Evolutionary conservation across 2,797 vertebrate genomes (phyloP), one percentile per base, ranked within the genome.

Genomic region (Hozukius guyotensis): DNA sequence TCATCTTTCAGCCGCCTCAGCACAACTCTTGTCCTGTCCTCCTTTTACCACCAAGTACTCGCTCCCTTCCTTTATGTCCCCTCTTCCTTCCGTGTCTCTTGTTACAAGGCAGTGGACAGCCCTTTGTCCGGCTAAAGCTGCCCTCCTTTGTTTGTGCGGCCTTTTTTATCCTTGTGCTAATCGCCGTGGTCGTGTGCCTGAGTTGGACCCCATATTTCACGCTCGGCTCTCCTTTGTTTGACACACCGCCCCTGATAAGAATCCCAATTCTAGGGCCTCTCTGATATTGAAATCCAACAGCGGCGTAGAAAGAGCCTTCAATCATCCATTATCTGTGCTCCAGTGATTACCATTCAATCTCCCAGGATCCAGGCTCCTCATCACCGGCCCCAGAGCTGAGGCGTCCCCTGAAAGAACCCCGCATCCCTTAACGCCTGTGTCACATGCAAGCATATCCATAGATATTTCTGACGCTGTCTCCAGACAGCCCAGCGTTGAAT

Each of bases 271-370:
- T 92, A 95, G 93, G 90, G 91, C 94, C 94, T 94, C 95, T 96
- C 94, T 96, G 94, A 96, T 96, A 96, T 95, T 96, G 94, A 96
- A 95, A 96, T 96, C 94, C 94, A 94, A 92, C 94, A 91, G 94
- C 94, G 91, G 93, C 76, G 87, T 87, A 91, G 95, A 95, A 95
- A 94, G 94, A 94, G 93, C 94, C 93, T 96, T 96, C 94, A 95
- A 95, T 96, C 95, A 94, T 94, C 94, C 92, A 95, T 95, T 96
- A 96, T 96, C 95, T 95, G 94, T 92, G 94, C 93, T 93, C 89
- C 90, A 93, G 91, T 95, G 95, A 96, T 96, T 96, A 95, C 93
- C 93, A 95, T 95, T 96, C 95, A 94, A 94, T 95, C 94, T 95
- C 91, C 72, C 88, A 72, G 90, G 89, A 88, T 90, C 93, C 90